Evolutionary conservation across 2,113 vertebrate genomes (phyloP).

Genomic region (Vireo altiloquus): DNA sequence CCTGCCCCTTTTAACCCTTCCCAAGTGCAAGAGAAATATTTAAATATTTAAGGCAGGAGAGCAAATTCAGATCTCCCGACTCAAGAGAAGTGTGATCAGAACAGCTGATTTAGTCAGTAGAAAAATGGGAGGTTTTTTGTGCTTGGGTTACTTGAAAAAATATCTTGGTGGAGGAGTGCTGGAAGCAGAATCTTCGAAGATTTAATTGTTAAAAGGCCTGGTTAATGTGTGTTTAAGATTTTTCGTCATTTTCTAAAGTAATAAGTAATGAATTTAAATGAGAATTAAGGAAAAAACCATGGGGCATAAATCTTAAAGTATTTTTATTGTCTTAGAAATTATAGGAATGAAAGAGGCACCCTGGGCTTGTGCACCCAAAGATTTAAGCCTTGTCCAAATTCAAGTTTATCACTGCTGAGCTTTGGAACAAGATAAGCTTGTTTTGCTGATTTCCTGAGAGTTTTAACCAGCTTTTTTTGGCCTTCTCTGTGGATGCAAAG

Average conservation of each 20-base stretch:
- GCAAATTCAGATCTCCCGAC: neutral
- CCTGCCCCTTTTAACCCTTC: neutral
- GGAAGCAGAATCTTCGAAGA: neutral
- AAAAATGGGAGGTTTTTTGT: neutral
- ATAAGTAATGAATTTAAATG: neutral
- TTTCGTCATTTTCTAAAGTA: neutral
- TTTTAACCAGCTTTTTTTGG: neutral
- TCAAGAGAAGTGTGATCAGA: neutral
- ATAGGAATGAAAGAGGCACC: rapidly evolving
- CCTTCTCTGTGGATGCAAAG: neutral
- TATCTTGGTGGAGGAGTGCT: neutral
- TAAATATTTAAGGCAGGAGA: neutral
- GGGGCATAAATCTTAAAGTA: neutral
- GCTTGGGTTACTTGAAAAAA: neutral
- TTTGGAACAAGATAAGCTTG: neutral
- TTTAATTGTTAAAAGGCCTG: neutral
- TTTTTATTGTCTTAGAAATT: neutral
- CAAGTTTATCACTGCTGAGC: neutral
- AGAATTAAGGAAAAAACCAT: neutral
- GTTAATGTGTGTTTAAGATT: conserved; percentile 9
- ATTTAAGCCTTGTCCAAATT: neutral
- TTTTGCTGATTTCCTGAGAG: neutral
- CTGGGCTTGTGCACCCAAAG: neutral
- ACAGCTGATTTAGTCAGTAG: neutral
- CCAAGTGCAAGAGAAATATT: neutral